Base-by-base conservation (phyloP, 1,140 invertebrate species). In the Camponotus vicinus region DNA sequence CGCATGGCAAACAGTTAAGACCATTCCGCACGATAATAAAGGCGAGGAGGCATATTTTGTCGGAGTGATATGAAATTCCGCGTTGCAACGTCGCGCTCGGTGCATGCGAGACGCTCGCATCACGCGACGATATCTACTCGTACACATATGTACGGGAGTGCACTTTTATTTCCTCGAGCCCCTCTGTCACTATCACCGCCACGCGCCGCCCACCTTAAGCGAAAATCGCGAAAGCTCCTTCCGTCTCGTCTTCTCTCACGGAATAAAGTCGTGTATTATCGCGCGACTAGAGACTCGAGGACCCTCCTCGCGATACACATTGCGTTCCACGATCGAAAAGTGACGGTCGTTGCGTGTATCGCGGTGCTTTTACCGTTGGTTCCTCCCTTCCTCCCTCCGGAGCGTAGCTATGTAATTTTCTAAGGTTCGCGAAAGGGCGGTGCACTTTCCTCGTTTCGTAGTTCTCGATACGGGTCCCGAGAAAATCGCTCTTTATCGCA, bases 401-500 rank as follows among this genome's bases (percentile, higher is more conserved):
- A 52, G 49, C 32, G 13, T 66, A 27, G 34, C 73, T 42, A 40
- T 37, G 67, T 85, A 84, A 86, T 89, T 85, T 73, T 42, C 73
- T 7, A 32, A 61, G 78, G 52, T 32, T 63, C 61, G 63, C 52
- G 52, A n/a, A 73, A 73, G 45, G 59, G 63, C 42, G 49, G 37
- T 66, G 45, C 82, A 61, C 55, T 73, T 73, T 79, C n/a, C 55
- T 69, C 63, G 27, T 67, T 52, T 59, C 61, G 49, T 18, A 7
- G n/a, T 11, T 55, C 64, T 76, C 59, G 73, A 71, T 63, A 55
- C 66, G 61, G 18, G 34, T 40, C n/a, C 11, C 21, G 52, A 73
- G 64, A 77, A 88, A 88, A 85, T 88, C 66, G 42, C 59, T 63
- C 61, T 88, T 40, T 75, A 45, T 42, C 87, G 79, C 75, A 34